A percentile compares a stretch with the other conserved stretches of the same genome.
phyloP scores from a whole-genome alignment of 1,140 invertebrate genomes.

The Eulimnadia texana region DNA sequence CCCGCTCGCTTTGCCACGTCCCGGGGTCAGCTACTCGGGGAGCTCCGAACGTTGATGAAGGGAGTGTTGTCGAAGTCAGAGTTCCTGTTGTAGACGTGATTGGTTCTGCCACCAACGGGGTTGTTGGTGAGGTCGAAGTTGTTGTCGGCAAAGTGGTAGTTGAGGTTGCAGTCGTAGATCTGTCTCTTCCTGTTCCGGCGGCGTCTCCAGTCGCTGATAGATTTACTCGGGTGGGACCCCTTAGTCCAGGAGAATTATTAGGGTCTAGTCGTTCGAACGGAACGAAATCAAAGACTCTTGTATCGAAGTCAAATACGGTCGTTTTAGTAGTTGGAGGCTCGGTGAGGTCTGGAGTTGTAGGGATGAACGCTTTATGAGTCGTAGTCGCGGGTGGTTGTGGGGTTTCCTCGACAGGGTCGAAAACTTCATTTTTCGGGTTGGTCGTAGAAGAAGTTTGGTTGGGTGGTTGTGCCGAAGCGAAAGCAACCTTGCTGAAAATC shows the following conservation, averaged over 20 bases:
- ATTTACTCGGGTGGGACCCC: background rate
- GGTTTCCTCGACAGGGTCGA: constrained; percentile 7
- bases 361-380: background rate
- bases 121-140: no score
- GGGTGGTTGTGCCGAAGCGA: constrained; percentile 27
- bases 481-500: constrained; percentile 49
- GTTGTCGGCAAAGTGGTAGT: constrained; percentile 31
- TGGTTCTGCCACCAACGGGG: background rate
- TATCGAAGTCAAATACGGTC: background rate
- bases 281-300: constrained; percentile 6
- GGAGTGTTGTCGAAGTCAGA: constrained; percentile 31
- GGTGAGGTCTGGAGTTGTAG: constrained; percentile 2
- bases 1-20: constrained; percentile 28
- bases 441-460: constrained; percentile 2
- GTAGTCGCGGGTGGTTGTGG: constrained; percentile 8
- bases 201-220: background rate
- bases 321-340: background rate
- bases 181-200: no score
- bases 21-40: no score
- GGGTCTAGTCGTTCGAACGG: constrained; percentile 6
- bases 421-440: background rate
- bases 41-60: constrained; percentile 41
- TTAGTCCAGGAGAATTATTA: background rate
- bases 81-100: background rate
- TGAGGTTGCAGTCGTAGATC: no score